Base-by-base conservation (phyloP, 2,113 vertebrate species). In the Misgurnus mizolepis region DNA sequence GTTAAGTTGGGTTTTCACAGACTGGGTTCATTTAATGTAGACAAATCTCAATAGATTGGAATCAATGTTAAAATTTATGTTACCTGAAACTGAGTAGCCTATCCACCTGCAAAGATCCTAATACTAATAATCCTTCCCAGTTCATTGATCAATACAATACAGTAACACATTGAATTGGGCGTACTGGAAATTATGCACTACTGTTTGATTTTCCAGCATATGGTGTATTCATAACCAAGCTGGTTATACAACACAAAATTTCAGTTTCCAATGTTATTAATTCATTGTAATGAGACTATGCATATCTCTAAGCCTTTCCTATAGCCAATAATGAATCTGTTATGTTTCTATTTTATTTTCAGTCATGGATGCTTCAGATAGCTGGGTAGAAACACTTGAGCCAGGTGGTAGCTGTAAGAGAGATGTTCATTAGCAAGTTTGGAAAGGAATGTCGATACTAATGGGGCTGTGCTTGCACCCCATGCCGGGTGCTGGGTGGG, bases 391-490 rank as follows among this genome's bases (percentile, higher is more conserved):
- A 56, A 39, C 15, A 9, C 7, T 72, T 0, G 2, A 11, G 41
- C 22, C 61, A 65, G 72, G 71, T 72, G 53, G 65, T 62, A 66
- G 49, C 78, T 76, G 50, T 34, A 14, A 50, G 60, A 65, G 61
- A 72, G 49, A 45, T 69, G 8, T 76, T 58, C 66, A 80, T 58
- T 69, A 69, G 64, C 27, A 50, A 47, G 49, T 49, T 76, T 76
- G 7, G 14, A 80, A 82, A 80, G 82, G 86, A 88, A 86, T 81
- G 64, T 58, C 43, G 14, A 84, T 65, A 80, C 47, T 60, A 75
- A 72, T 82, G 80, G 40, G 41, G 74, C 75, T 78, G 55, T 71
- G 6, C 62, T 72, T 58, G 67, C 58, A 27, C 66, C 80, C 76
- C 81, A 80, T 71, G 56, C 77, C 55, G 53, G 76, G 84, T 78